Base-by-base conservation (phyloP, 2,113 vertebrate genomes). In the Psephotus haematonotus region DNA sequence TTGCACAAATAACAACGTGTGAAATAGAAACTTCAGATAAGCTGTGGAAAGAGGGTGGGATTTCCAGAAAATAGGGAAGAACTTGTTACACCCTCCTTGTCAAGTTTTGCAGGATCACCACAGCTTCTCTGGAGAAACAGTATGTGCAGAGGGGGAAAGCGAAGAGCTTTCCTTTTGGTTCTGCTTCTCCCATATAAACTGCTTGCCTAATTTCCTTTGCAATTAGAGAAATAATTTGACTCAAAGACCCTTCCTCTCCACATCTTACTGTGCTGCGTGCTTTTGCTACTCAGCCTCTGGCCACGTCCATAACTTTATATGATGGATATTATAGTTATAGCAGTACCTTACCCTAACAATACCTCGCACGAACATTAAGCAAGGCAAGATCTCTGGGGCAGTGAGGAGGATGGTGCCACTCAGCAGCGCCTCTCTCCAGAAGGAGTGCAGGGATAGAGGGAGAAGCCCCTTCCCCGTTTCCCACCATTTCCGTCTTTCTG, bases 201-300 rank as follows among this genome's bases (percentile, higher is more conserved):
- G 97, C 98, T 98, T 98, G 98, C 98, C 98, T 98, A 96, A 98
- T 98, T 98, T 98, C 98, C 98, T 98, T 95, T 95, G 94, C 93
- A 97, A 97, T 96, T 96, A 96, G 95, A 98, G 95, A 95, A 98
- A 98, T 77, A 92, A 92, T 89, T 97, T 13, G 9, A 86, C 93
- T 82, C 95, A 96, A 97, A 97, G 39, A 49, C 88, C 59, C 71
- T n/a, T 94, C 65, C 74, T 97, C 97, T 97, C 95, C 96, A 96
- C 96, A 96, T 88, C 64, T 79, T 53, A 74, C 90, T 53, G 53
- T 37, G 75, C 81, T 47, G 50, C 7, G 25, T 63, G 53, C 69
- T 50, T 92, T 75, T 81, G 77, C 68, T 23, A 13, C 81, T 11
- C 9, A 81, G 49, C 23, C 25, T 87, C 37, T 41, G 20, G 52